phyloP scores from a whole-genome alignment of 2,888 invertebrate species.

The Netelia inedita region DNA sequence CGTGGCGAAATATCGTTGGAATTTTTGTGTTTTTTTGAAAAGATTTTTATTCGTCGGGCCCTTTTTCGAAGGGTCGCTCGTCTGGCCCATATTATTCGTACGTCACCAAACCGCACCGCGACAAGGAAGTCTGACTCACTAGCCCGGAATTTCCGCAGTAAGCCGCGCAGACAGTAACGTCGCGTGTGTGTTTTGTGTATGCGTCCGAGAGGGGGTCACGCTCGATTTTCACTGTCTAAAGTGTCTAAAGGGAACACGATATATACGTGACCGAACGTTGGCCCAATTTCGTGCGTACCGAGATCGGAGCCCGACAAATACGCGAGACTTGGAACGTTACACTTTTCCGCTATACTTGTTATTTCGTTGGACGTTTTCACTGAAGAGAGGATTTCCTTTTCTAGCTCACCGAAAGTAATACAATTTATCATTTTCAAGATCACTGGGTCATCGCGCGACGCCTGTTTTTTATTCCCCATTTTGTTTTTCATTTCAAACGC shows the following conservation, averaged over 20 bases:
- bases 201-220: slow-evolving; percentile 57
- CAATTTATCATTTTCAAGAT: slow-evolving; percentile 4
- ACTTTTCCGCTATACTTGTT: slow-evolving; percentile 48
- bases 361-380: slow-evolving; percentile 43
- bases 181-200: not conserved
- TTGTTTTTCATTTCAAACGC: not conserved
- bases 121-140: slow-evolving; percentile 66
- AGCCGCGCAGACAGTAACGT: slow-evolving; percentile 33
- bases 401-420: slow-evolving; percentile 12
- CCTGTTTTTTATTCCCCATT: not conserved
- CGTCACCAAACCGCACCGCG: slow-evolving; percentile 50
- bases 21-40: not conserved
- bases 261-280: slow-evolving; percentile 64
- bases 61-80: slow-evolving; percentile 41
- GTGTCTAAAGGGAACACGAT: slow-evolving; percentile 67
- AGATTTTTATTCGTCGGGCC: not conserved
- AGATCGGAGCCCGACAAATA: slow-evolving; percentile 1
- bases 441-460: not conserved
- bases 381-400: slow-evolving; percentile 29
- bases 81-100: slow-evolving; percentile 50
- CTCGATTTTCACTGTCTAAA: slow-evolving; percentile 68
- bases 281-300: slow-evolving; percentile 54
- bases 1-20: not conserved
- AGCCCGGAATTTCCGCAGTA: slow-evolving; percentile 66
- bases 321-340: slow-evolving; percentile 44